phyloP scores from a whole-genome alignment of 2,113 vertebrate genomes.

The Spermophilus dauricus region DNA sequence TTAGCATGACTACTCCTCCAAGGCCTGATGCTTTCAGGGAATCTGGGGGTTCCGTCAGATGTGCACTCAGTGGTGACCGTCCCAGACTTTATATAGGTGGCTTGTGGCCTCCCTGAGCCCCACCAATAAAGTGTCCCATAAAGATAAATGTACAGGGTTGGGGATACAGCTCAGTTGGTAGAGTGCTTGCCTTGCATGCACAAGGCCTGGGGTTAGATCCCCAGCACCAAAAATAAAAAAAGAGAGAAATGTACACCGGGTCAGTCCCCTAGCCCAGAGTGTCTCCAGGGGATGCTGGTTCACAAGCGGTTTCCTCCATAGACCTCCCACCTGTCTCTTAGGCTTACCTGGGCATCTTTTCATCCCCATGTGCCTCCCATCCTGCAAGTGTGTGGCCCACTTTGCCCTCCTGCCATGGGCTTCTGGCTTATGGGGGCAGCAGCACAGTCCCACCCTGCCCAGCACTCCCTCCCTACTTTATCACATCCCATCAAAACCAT shows the following conservation, averaged over 20 bases:
- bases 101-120: background rate
- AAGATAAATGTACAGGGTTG: background rate
- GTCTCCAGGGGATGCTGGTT: background rate
- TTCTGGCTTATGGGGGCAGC: background rate
- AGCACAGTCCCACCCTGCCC: background rate
- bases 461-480: background rate
- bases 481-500: background rate
- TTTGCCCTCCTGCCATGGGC: background rate
- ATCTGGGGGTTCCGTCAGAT: background rate
- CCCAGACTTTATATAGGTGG: background rate
- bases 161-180: too few species aligned
- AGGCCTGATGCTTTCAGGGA: background rate
- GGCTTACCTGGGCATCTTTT: background rate
- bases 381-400: fast-evolving
- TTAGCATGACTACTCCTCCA: background rate
- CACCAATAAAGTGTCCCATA: background rate
- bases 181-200: too few species aligned
- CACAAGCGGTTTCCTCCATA: background rate
- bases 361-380: background rate
- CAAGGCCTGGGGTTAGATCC: too few species aligned
- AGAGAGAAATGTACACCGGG: fast-evolving
- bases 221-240: too few species aligned
- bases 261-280: background rate
- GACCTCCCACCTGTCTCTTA: background rate
- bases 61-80: fast-evolving